Evolutionary conservation across 2,113 vertebrate genomes (phyloP), one percentile per base, ranked within the genome.

Genomic region (Eupsittula cactorum): DNA sequence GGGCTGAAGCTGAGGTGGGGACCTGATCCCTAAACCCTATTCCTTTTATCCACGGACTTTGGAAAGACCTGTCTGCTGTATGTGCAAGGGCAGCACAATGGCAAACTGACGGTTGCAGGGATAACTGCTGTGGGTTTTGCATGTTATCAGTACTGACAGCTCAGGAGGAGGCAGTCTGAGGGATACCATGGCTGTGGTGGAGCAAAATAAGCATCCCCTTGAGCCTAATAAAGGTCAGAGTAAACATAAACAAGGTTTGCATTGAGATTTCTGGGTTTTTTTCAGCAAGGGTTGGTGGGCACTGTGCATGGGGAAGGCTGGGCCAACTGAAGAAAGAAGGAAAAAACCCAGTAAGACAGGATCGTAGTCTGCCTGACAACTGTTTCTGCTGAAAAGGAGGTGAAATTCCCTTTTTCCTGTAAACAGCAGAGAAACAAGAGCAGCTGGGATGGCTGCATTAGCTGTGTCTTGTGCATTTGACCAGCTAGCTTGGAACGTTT

Each of bases 81-180:
- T 10, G 20, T n/a, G 27, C 41, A 14, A 31, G 55, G 37, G 31
- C 76, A 95, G 53, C n/a, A 42, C 55, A 33, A 9, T 0, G 16
- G 50, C 64, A 41, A 53, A 57, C 13, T 1, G 60, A 12, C 8
- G 0, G 0, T 7, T 53, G 39, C 52, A 50, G 62, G 35, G 31
- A 70, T 23, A 20, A 11, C 6, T 33, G 4, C 20, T 0, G 0
- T 23, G 53, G 10, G 14, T 5, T 63, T 35, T 79, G 84, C 19
- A 4, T 0, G 0, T 29, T 52, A 7, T 3, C 1, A 1, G 27
- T 59, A 15, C 41, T 39, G 28, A 31, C 16, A 47, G 68, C 39
- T 52, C 49, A 24, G 53, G 68, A 39, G 60, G 75, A 79, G 77
- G 64, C 44, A 49, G 31, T 46, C 50, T 39, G 47, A 53, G 52